Conservation (phyloP, 2,113 vertebrate species). For the Lagopus muta region DNA sequence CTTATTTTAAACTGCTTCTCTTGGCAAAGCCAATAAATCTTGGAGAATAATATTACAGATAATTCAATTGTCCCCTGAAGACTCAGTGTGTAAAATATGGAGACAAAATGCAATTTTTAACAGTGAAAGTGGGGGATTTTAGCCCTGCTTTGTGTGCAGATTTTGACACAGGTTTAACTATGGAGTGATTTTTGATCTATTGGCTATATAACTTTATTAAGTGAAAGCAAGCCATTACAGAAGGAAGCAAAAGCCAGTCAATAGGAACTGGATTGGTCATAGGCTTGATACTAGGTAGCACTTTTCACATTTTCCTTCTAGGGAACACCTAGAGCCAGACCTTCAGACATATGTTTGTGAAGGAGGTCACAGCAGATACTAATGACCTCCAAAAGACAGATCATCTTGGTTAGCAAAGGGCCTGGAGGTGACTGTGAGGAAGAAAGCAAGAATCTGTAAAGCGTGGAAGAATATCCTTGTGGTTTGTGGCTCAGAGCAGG, state of each 20-base stretch:
- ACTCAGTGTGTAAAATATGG: constrained; percentile 31
- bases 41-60: constrained; percentile 46
- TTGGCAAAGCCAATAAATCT: constrained; percentile 57
- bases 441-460: not conserved
- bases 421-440: not conserved
- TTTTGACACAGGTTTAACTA: not conserved
- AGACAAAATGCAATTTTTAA: constrained; percentile 39
- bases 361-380: not conserved
- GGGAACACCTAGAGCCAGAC: not conserved
- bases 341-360: not conserved
- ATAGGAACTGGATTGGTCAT: not conserved
- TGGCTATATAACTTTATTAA: constrained; percentile 12
- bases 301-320: not conserved
- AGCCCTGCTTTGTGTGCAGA: not conserved
- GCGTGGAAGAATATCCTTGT: not conserved
- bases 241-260: not conserved
- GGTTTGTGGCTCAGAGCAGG: not conserved
- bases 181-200: not conserved
- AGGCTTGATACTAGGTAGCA: not conserved
- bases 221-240: not conserved
- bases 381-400: not conserved
- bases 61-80: constrained; percentile 55
- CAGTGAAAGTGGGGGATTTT: not conserved
- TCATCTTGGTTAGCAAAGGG: not conserved
- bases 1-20: constrained; percentile 53